phyloP scores from a whole-genome alignment of 2,888 invertebrate genomes.

The Thysanoteuthis rhombus region DNA sequence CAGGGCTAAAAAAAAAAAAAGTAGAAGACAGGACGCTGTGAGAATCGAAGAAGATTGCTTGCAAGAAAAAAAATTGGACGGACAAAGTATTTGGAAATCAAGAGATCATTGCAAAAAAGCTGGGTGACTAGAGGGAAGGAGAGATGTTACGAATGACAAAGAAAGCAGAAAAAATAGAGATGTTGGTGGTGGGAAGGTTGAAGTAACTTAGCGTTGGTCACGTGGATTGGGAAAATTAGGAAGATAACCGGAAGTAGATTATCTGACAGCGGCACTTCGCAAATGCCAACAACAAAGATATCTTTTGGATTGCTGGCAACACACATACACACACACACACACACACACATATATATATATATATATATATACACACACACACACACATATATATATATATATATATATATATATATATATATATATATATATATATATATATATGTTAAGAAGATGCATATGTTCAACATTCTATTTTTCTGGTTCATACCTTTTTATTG shows the following conservation, averaged over 20 bases:
- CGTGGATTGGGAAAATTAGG: not conserved
- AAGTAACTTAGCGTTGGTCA: not conserved
- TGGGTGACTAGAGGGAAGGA: too few species aligned
- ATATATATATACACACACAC: not conserved
- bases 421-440: not conserved
- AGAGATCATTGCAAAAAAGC: not conserved
- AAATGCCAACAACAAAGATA: not conserved
- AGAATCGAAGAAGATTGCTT: not conserved
- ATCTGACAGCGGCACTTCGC: not conserved
- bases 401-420: slow-evolving; percentile 12
- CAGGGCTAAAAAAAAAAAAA: not conserved
- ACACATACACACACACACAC: not conserved
- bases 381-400: not conserved
- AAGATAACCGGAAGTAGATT: not conserved
- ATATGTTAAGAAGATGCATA: not conserved
- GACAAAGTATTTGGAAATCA: not conserved
- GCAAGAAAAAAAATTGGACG: not conserved
- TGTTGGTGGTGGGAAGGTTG: too few species aligned
- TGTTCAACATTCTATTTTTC: not conserved
- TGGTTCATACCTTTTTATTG: not conserved
- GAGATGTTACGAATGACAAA: too few species aligned
- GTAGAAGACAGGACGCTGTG: not conserved
- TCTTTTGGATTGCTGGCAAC: not conserved
- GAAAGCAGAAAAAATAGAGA: too few species aligned
- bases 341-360: not conserved